A percentile compares a stretch with the other conserved stretches of the same genome.
These are phyloP conservation scores for Drosophila diplacantha DNA, from an alignment of 2,888 invertebrate genomes.

Conservation along the genomic window DNA sequence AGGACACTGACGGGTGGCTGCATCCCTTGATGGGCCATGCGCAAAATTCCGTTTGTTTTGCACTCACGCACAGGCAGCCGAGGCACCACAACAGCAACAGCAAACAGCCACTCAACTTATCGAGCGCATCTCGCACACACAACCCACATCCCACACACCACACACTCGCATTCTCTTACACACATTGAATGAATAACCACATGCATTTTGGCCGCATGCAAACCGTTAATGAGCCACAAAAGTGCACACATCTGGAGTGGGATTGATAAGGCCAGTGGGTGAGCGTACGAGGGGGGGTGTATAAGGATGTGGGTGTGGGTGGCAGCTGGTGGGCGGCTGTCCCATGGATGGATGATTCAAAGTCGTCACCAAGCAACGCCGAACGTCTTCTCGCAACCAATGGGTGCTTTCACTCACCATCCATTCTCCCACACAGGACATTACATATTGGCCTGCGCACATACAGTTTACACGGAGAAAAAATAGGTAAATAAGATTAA, in stretches of 20 bases:
- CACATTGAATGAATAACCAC: slow-evolving; percentile 53
- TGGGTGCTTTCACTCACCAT: slow-evolving; percentile 14
- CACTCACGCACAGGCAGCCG: slow-evolving; percentile 50
- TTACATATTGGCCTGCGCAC: slow-evolving; percentile 22
- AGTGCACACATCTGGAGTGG: slow-evolving; percentile 46
- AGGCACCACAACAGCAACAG: slow-evolving; percentile 36
- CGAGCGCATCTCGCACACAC: slow-evolving; percentile 44
- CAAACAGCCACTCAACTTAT: slow-evolving; percentile 52
- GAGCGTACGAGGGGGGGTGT: background rate
- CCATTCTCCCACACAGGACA: slow-evolving; percentile 20
- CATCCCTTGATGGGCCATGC: slow-evolving; percentile 47
- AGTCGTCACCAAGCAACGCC: slow-evolving; percentile 28
- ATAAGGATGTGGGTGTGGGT: background rate
- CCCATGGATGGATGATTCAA: slow-evolving; percentile 4
- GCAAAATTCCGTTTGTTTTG: slow-evolving; percentile 57
- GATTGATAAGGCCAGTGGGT: slow-evolving; percentile 24
- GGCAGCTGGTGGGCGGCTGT: slow-evolving; percentile 2
- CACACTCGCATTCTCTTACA: slow-evolving; percentile 11
- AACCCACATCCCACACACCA: background rate
- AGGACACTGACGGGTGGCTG: slow-evolving; percentile 29
- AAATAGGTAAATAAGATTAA: background rate
- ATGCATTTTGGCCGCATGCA: slow-evolving; percentile 57
- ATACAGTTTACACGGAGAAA: slow-evolving; percentile 10
- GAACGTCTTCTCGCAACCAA: slow-evolving; percentile 43
- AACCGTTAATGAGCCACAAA: slow-evolving; percentile 73